phyloP scores from a whole-genome alignment of 35 echinoderm and acorn worm species.

The Apostichopus parvimensis region DNA sequence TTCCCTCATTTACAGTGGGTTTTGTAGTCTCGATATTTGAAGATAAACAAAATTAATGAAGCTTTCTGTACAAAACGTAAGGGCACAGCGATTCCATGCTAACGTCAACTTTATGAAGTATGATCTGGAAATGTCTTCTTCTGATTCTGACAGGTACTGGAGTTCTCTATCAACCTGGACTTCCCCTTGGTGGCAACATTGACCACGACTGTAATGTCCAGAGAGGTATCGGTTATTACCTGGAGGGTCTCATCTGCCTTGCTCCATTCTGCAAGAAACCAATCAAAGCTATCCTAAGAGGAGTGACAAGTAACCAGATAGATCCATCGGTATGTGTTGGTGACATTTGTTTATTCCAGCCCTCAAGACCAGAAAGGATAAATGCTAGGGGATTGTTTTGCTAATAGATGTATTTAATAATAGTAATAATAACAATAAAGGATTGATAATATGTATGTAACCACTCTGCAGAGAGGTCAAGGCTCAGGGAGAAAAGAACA shows the following conservation, averaged over 20 bases:
- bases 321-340: slow-evolving; percentile 84
- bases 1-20: no score
- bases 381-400: no score
- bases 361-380: no score
- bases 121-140: neutral
- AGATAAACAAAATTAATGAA: no score
- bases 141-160: slow-evolving; percentile 67
- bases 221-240: slow-evolving; percentile 82
- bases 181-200: slow-evolving; percentile 74
- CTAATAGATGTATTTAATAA: no score
- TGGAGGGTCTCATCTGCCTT: slow-evolving; percentile 80
- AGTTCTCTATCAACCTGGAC: slow-evolving; percentile 82
- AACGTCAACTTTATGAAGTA: neutral
- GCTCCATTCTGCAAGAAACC: slow-evolving; percentile 92
- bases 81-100: neutral
- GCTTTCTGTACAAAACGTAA: neutral
- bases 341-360: neutral
- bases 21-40: no score
- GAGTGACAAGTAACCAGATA: slow-evolving; percentile 84
- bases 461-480: no score
- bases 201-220: slow-evolving; percentile 92
- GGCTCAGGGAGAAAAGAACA: no score
- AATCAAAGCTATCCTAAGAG: slow-evolving; percentile 80
- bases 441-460: no score
- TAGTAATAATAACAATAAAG: no score